Conservation (phyloP, 2,113 vertebrate genomes). For the Cnemophilus loriae region DNA sequence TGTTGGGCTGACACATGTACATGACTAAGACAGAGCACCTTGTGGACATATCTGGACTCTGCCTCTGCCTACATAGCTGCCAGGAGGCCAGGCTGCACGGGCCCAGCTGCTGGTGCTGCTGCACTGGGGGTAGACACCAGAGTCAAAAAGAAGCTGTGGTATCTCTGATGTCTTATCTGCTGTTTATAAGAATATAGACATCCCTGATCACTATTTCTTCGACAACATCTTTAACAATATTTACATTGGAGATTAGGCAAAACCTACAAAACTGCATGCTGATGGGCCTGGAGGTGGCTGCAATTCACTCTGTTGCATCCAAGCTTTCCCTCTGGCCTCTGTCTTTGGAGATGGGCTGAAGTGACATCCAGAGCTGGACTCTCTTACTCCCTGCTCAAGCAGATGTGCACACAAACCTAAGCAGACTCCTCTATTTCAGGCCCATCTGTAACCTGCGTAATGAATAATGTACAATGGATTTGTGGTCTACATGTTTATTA, state of each 20-base stretch:
- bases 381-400: rapidly evolving
- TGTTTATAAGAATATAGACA: neutral
- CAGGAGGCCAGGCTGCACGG: rapidly evolving
- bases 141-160: neutral
- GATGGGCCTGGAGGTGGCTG: neutral
- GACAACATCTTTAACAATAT: neutral
- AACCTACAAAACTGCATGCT: neutral
- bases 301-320: neutral
- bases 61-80: neutral
- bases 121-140: neutral
- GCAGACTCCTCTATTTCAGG: neutral
- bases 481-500: conserved; percentile 50
- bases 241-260: neutral
- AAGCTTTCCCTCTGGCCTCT: neutral
- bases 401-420: neutral
- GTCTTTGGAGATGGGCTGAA: neutral
- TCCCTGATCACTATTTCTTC: neutral
- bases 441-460: conserved; percentile 1
- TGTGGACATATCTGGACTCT: rapidly evolving
- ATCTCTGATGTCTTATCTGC: neutral
- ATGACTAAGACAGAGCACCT: neutral
- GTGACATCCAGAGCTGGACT: neutral
- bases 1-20: neutral
- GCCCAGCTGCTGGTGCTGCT: neutral
- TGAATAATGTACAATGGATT: conserved; percentile 8